Percentiles rank a stretch among this genome's conserved stretches.
phyloP scores from a whole-genome alignment of 2,797 vertebrate genomes.

The Alauda arvensis region DNA sequence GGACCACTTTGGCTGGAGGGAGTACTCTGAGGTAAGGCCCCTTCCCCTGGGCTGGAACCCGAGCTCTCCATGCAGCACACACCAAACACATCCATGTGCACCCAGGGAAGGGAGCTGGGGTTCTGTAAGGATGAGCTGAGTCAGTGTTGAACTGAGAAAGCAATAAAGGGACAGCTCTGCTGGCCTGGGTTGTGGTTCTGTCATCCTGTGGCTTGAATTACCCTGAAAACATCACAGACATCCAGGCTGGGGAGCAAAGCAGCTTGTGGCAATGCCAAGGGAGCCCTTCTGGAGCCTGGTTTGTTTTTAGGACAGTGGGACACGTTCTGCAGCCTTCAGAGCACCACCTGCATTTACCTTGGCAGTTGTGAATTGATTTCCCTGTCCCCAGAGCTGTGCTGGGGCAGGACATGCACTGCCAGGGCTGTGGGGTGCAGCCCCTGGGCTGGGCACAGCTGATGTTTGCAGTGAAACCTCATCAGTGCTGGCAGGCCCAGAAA shows the following conservation, averaged over 20 bases:
- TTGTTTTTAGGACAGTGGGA: rapidly evolving
- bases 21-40: constrained; percentile 91
- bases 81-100: rapidly evolving
- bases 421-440: background rate
- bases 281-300: background rate
- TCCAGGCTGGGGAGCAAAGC: background rate
- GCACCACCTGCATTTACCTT: background rate
- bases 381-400: background rate
- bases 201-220: background rate
- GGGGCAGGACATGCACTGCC: background rate
- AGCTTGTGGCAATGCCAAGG: background rate
- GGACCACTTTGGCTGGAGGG: constrained; percentile 98
- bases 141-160: background rate
- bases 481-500: background rate
- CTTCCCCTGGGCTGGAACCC: background rate
- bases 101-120: background rate
- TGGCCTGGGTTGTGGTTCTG: background rate
- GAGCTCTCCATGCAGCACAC: rapidly evolving
- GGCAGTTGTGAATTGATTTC: background rate
- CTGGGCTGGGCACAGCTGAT: background rate
- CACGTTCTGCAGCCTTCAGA: background rate
- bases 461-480: background rate
- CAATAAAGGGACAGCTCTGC: background rate
- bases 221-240: rapidly evolving
- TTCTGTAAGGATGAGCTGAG: background rate